A percentile compares a stretch with the other conserved stretches of the same genome.
These are phyloP conservation scores for Xylocopa sonorina DNA, from an alignment of 1,140 invertebrate species.

Conservation along the genomic window DNA sequence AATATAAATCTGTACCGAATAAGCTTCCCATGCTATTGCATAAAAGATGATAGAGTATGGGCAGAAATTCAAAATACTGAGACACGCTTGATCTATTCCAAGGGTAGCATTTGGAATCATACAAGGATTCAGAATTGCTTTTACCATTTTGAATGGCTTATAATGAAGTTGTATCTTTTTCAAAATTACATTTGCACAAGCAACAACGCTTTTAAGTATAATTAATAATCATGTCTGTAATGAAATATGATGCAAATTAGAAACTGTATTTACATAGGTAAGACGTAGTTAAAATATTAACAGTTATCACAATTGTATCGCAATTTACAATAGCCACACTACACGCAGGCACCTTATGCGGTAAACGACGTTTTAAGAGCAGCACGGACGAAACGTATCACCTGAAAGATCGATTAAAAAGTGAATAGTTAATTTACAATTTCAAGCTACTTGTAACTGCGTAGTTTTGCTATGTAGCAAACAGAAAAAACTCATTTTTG, in stretches of 20 bases:
- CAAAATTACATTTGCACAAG: neutral
- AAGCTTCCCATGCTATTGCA: conserved; percentile 78
- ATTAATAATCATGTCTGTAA: neutral
- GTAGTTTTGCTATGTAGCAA: neutral
- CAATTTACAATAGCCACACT: neutral
- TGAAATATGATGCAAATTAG: neutral
- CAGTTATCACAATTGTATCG: neutral
- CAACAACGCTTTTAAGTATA: neutral
- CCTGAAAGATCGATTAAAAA: neutral
- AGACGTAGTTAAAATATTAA: no score
- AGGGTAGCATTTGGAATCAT: conserved; percentile 62
- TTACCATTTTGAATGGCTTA: neutral
- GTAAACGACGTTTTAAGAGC: neutral
- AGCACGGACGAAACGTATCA: neutral
- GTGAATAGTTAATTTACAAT: neutral
- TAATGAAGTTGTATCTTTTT: neutral
- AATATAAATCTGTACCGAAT: conserved; percentile 62
- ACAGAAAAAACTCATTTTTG: neutral
- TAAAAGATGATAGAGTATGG: conserved; percentile 70
- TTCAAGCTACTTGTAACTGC: neutral
- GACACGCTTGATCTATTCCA: conserved; percentile 81
- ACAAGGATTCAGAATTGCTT: conserved; percentile 25
- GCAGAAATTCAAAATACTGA: conserved; percentile 78
- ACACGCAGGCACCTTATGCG: neutral
- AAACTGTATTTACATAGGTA: no score